Conservation (phyloP, 2,113 vertebrate species). For the Burhinus oedicnemus region DNA sequence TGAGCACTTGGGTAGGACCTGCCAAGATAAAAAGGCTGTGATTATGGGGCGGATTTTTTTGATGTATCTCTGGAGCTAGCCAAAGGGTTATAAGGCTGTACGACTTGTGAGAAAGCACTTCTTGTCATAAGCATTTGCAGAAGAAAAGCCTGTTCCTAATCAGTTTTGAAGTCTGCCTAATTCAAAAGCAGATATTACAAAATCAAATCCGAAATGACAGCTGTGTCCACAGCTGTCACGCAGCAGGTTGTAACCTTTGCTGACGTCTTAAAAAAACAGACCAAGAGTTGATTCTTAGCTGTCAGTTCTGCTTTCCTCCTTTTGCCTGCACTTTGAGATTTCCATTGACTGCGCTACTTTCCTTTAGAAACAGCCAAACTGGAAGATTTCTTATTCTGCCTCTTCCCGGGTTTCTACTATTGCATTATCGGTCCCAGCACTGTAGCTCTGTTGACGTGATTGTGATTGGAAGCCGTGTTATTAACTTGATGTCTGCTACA, state of each 20-base stretch:
- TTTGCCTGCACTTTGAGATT: background rate
- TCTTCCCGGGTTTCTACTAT: background rate
- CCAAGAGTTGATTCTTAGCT: background rate
- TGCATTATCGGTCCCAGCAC: background rate
- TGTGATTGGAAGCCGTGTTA: background rate
- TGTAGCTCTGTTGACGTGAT: background rate
- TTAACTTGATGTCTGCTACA: background rate
- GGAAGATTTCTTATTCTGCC: background rate
- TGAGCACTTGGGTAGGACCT: background rate
- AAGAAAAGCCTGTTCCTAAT: constrained; percentile 7
- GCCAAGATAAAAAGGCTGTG: background rate
- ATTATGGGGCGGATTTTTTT: background rate
- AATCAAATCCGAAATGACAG: background rate
- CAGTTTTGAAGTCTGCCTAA: constrained; percentile 23
- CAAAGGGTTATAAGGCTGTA: background rate
- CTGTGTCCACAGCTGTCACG: background rate
- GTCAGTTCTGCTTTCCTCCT: background rate
- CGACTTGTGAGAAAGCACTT: background rate
- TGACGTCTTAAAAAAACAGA: background rate
- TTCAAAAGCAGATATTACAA: background rate
- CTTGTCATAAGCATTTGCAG: background rate
- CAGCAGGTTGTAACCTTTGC: constrained; percentile 12
- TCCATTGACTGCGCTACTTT: background rate
- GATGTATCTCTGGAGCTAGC: background rate
- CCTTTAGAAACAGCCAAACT: background rate